phyloP scores from a whole-genome alignment of 2,113 vertebrate genomes.

The Vulpes lagopus region DNA sequence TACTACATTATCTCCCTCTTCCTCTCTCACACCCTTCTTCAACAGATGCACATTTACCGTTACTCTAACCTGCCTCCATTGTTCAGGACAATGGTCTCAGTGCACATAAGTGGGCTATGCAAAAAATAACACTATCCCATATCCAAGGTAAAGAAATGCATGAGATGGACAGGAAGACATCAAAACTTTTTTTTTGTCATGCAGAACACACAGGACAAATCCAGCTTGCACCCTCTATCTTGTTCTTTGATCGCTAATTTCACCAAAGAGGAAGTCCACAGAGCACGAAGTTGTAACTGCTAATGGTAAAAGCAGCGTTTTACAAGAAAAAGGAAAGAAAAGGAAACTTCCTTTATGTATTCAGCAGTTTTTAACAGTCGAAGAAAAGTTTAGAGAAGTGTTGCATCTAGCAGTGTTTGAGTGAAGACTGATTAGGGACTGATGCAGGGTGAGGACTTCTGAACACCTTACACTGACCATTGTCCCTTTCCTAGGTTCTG shows the following conservation, averaged over 20 bases:
- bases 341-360: slow-evolving; percentile 2
- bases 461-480: background rate
- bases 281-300: background rate
- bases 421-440: background rate
- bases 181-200: background rate
- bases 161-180: background rate
- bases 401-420: background rate
- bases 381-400: background rate
- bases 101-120: background rate
- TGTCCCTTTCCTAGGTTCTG: background rate
- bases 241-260: slow-evolving; percentile 45
- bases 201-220: background rate
- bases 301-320: slow-evolving; percentile 32
- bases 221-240: background rate
- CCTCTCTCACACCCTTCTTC: background rate
- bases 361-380: background rate
- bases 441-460: background rate
- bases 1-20: slow-evolving; percentile 50
- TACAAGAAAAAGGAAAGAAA: slow-evolving; percentile 48
- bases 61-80: background rate
- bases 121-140: background rate
- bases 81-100: background rate
- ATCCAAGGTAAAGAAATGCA: background rate
- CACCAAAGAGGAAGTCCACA: slow-evolving; percentile 75
- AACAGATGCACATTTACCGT: background rate